Base-by-base conservation (phyloP, 2,113 vertebrate genomes). In the Pogonocichla stellata region DNA sequence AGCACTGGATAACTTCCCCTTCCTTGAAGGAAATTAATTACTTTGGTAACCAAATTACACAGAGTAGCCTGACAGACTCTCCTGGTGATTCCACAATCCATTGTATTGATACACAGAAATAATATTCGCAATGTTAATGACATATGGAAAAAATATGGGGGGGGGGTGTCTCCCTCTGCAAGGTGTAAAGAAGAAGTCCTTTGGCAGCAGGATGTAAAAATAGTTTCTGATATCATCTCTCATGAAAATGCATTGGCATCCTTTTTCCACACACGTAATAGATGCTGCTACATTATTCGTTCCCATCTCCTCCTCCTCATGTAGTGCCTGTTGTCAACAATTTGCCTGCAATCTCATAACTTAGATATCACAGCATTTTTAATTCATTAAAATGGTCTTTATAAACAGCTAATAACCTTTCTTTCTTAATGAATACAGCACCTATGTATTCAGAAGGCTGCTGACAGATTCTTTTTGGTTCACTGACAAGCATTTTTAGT, bases 401-500 rank as follows among this genome's bases (percentile, higher is more conserved):
- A 50, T 54, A 69, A 88, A 83, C 70, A 72, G 54, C n/a, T 58
- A 70, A 83, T 85, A 58, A 58, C 34, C 69, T 89, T 71, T 34
- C 66, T 90, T 10, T 73, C 50, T 73, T 73, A 58, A 14, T 51
- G 33, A 95, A 43, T 80, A 42, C n/a, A 84, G 72, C 25, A 42
- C 54, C 71, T 54, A 8, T 81, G 69, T 42, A 38, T 73, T 54
- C 47, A 74, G 56, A 90, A 86, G 29, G 19, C 51, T 74, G 75
- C 51, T 82, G 90, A 80, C 64, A 56, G 75, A 64, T 56, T 60
- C 91, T 60, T 92, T 65, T 47, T 88, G 45, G 33, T 73, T 92
- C 64, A 22, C 70, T 81, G 72, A 88, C 74, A 88, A 53, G 42
- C 47, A 57, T 77, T 96, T 95, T 93, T 58, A 66, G 67, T 94